A percentile compares a stretch with the other conserved stretches of the same genome.
phyloP scores from a whole-genome alignment of 2,113 vertebrate genomes.

The Mormoops blainvillei region DNA sequence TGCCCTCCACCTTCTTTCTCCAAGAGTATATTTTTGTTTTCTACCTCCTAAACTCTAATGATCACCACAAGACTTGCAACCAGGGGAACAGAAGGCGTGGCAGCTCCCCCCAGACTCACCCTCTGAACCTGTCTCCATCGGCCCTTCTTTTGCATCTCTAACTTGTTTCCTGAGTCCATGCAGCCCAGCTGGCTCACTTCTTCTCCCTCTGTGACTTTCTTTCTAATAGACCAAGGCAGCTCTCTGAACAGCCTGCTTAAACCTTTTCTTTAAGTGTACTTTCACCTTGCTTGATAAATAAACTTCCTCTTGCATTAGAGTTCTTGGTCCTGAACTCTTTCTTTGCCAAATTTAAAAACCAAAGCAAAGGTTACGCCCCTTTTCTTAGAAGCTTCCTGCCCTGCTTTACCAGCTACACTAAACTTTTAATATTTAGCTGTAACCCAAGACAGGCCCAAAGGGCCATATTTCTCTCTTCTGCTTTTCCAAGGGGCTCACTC shows the following conservation, averaged over 20 bases:
- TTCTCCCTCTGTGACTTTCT: neutral
- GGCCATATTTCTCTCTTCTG: neutral
- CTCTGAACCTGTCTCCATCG: neutral
- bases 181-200: neutral
- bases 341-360: neutral
- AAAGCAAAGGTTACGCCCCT: neutral
- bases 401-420: neutral
- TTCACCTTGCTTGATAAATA: neutral
- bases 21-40: neutral
- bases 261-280: neutral
- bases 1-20: neutral
- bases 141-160: neutral
- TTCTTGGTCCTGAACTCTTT: neutral
- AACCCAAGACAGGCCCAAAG: neutral
- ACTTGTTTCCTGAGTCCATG: neutral
- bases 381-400: neutral
- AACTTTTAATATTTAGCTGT: neutral
- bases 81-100: neutral
- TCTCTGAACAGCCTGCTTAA: neutral
- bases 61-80: neutral
- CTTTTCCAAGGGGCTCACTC: neutral
- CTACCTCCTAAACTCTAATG: neutral
- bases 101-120: neutral
- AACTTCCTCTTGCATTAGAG: neutral
- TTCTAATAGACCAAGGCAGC: neutral